phyloP scores from a whole-genome alignment of 2,888 invertebrate genomes.

The Abscondita cerata region DNA sequence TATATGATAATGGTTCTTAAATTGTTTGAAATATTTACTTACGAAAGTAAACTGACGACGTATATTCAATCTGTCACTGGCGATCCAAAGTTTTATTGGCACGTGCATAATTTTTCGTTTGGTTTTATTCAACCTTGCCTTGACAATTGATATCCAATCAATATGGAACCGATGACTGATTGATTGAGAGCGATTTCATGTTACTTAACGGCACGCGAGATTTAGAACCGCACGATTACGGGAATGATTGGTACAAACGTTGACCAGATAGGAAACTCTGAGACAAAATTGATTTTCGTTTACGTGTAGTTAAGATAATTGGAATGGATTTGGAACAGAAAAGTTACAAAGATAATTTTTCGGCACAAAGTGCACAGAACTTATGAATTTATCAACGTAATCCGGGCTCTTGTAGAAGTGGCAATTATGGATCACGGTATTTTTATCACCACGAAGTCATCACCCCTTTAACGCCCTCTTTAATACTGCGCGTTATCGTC shows the following conservation, averaged over 20 bases:
- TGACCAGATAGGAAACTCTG: constrained; percentile 40
- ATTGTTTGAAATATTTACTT: constrained; percentile 4
- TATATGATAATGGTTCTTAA: constrained; percentile 1
- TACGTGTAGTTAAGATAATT: constrained; percentile 32
- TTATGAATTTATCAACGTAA: constrained; percentile 42
- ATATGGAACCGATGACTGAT: constrained; percentile 46
- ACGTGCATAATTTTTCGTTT: constrained; percentile 12
- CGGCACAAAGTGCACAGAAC: constrained; percentile 21
- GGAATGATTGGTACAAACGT: constrained; percentile 49
- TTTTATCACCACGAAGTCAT: constrained; percentile 44
- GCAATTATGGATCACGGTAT: constrained; percentile 48
- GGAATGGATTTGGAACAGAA: constrained; percentile 20
- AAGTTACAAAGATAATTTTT: constrained; percentile 21
- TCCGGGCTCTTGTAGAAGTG: constrained; percentile 40
- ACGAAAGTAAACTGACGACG: neutral
- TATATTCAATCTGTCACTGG: neutral
- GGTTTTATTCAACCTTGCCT: constrained; percentile 27
- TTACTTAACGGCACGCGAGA: constrained; percentile 44
- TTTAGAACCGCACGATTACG: constrained; percentile 44
- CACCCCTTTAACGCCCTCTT: constrained; percentile 45
- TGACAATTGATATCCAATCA: constrained; percentile 45
- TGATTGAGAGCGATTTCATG: constrained; percentile 49
- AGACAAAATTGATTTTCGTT: constrained; percentile 41
- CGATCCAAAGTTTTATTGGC: constrained; percentile 5
- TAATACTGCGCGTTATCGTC: constrained; percentile 45